Evolutionary conservation across 2,888 invertebrate species (phyloP), one percentile per base, ranked within the genome.

Genomic region (Lamproptera curius): DNA sequence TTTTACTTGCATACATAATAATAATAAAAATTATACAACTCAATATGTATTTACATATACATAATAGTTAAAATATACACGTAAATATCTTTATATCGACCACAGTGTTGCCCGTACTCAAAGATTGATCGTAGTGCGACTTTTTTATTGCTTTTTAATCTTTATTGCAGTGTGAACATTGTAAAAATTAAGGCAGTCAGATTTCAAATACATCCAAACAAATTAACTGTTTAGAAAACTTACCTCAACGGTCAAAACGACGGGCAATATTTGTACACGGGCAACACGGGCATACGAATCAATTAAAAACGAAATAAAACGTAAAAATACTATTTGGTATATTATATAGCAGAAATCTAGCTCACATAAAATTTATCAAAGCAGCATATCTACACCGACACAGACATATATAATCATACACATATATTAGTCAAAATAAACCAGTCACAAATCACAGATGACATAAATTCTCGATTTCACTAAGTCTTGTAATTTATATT

Each of bases 251-350:
- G 46, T 46, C 46, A 46, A 46, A 34, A 42, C 26, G 11, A 48
- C 61, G 55, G 66, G 53, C 55, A 55, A 46, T 50, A 45, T 55
- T 54, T 51, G 46, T 41, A n/a, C 46, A 45, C 49, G 59, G 63
- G 60, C 70, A 70, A 73, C 74, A 55, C 64, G 57, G 59, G 65
- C 74, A 72, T 76, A 80, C 76, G 78, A 77, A 81, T 76, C 69
- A 64, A 73, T 74, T 77, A 76, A 69, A 11, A 84, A 80, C 73
- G 80, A 81, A 80, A 84, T 78, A 84, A 76, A 86, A 83, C 81
- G 76, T 86, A 86, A 86, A 85, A 86, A 87, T 86, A 87, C 86
- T 86, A 86, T 87, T 87, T 87, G 87, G 87, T 86, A 85, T 79
- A 81, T 74, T 73, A 84, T 84, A 83, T 81, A 84, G 84, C 83